Evolutionary conservation across 2,888 invertebrate species (phyloP).

Genomic region (Eupithecia tripunctaria): DNA sequence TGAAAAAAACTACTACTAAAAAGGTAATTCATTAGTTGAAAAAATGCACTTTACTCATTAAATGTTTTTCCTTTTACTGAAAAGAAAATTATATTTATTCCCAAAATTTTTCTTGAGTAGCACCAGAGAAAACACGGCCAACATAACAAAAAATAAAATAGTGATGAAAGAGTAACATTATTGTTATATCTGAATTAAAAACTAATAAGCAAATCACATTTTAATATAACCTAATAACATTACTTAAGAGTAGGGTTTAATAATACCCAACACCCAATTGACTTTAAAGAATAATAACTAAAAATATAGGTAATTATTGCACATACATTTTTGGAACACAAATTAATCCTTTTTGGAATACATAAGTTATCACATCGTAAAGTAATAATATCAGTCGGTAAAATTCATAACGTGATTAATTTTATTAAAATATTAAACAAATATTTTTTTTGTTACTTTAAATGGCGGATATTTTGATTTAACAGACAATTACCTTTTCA

Average conservation of each 20-base stretch:
- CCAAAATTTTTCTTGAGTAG: constrained; percentile 32
- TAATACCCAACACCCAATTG: constrained; percentile 2
- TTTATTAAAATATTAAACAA: neutral
- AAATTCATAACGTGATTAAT: neutral
- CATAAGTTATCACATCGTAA: neutral
- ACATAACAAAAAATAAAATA: neutral
- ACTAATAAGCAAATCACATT: constrained; percentile 2
- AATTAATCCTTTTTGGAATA: constrained; percentile 10
- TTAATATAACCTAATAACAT: neutral
- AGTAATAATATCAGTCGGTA: constrained; percentile 26
- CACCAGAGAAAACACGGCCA: constrained; percentile 27
- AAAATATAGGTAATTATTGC: constrained; percentile 25
- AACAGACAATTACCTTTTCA: neutral
- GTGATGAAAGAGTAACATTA: neutral
- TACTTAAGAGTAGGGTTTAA: neutral
- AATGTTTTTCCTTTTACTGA: neutral
- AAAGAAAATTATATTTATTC: neutral
- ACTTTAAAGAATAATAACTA: constrained; percentile 17
- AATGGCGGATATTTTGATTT: neutral
- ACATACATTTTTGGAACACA: constrained; percentile 33
- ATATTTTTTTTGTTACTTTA: neutral
- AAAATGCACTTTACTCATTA: too few species aligned
- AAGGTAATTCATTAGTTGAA: too few species aligned
- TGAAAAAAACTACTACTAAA: too few species aligned
- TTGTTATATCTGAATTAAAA: neutral